Evolutionary conservation across 2,888 invertebrate genomes (phyloP).

Genomic region (Eulithis testata): DNA sequence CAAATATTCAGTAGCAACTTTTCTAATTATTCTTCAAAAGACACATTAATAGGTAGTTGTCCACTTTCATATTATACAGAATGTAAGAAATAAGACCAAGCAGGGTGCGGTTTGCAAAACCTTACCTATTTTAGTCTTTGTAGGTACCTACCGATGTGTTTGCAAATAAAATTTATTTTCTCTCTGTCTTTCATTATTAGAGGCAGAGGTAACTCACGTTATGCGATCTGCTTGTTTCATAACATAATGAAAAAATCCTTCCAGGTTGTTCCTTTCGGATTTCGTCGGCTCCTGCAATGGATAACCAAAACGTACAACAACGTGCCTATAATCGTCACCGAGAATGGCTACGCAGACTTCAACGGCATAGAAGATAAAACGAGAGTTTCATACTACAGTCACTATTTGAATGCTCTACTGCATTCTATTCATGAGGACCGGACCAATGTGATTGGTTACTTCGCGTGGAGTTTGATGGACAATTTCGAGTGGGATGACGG

Average conservation of each 20-base stretch:
- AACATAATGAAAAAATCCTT: conserved; percentile 16
- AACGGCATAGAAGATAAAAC: conserved; percentile 80
- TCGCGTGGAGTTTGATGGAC: conserved; percentile 93
- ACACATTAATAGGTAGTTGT: no score
- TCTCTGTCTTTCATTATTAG: no score
- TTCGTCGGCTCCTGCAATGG: conserved; percentile 82
- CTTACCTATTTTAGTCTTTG: no score
- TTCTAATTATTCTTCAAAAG: no score
- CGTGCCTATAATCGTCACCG: conserved; percentile 82
- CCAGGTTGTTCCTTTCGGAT: conserved; percentile 85
- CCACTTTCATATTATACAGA: no score
- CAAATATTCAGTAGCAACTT: no score
- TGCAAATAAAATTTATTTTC: no score
- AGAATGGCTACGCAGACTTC: conserved; percentile 83
- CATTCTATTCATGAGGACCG: conserved; percentile 84
- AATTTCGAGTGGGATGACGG: conserved; percentile 93
- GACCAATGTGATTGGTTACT: conserved; percentile 88
- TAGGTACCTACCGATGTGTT: no score
- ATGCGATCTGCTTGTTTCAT: no score
- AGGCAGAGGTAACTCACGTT: no score
- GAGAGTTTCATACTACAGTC: conserved; percentile 85
- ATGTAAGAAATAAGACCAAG: no score
- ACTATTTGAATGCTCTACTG: conserved; percentile 76
- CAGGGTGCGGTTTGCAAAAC: no score
- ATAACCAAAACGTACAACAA: conserved; percentile 81